Evolutionary conservation across 2,797 vertebrate genomes (phyloP).

Genomic region (Allochrocebus solatus): DNA sequence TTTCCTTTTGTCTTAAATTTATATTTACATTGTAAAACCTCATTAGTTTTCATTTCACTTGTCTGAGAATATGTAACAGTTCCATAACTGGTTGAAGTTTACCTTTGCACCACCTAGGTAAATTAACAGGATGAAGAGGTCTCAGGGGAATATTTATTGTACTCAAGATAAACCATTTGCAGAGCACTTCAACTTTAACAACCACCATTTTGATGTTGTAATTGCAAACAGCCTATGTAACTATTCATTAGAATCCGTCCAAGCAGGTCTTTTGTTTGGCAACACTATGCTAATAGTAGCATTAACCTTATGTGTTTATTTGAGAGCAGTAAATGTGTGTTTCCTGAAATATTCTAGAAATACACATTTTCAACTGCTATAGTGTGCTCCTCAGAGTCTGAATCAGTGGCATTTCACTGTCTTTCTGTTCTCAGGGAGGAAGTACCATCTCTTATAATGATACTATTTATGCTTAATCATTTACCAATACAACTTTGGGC

Average conservation of each 20-base stretch:
- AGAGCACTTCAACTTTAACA: conserved; percentile 56
- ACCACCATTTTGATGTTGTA: conserved; percentile 51
- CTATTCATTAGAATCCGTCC: conserved; percentile 20
- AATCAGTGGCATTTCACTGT: neutral
- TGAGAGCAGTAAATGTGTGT: neutral
- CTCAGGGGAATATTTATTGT: conserved; percentile 41
- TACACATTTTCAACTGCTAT: neutral
- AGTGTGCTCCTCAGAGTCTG: neutral
- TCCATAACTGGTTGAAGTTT: conserved; percentile 5
- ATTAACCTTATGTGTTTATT: conserved; percentile 22
- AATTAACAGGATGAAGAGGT: conserved; percentile 51
- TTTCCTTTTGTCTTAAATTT: conserved; percentile 26
- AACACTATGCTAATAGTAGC: neutral
- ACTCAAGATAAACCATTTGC: conserved; percentile 54
- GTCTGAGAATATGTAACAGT: neutral
- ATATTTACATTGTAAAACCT: neutral
- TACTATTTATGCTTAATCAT: neutral
- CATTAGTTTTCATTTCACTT: conserved; percentile 8
- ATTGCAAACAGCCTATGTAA: conserved; percentile 37
- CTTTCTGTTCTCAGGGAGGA: neutral
- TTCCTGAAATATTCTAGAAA: conserved; percentile 19
- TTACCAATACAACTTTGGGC: neutral
- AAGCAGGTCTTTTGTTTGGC: neutral
- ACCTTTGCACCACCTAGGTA: conserved; percentile 31
- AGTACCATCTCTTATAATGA: neutral